phyloP scores from a whole-genome alignment of 2,888 invertebrate species.

The Lamproptera curius region DNA sequence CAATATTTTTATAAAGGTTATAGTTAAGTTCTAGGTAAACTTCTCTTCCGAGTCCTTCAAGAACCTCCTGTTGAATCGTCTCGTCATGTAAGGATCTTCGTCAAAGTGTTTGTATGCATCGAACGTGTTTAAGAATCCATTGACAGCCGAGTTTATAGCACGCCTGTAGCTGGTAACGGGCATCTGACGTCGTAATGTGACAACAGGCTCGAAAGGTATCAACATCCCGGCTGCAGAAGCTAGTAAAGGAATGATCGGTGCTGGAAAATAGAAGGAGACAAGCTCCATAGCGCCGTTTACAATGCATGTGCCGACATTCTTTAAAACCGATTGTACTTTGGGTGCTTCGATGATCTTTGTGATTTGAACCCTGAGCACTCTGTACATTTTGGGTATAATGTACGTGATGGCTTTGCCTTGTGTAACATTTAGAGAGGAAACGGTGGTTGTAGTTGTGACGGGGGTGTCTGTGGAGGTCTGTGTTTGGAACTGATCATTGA shows the following conservation, averaged over 20 bases:
- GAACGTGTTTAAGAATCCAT: slow-evolving; percentile 56
- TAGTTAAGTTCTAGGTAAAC: not conserved
- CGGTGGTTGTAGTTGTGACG: slow-evolving; percentile 14
- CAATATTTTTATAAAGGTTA: no score
- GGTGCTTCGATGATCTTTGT: slow-evolving; percentile 38
- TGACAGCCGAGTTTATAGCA: slow-evolving; percentile 56
- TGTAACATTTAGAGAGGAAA: not conserved
- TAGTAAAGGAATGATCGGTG: slow-evolving; percentile 60
- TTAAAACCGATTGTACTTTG: slow-evolving; percentile 49
- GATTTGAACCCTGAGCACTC: slow-evolving; percentile 38
- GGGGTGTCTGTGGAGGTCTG: slow-evolving; percentile 10
- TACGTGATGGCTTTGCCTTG: slow-evolving; percentile 6
- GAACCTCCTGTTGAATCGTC: slow-evolving; percentile 58
- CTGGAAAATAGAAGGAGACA: slow-evolving; percentile 54
- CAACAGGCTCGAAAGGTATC: slow-evolving; percentile 66
- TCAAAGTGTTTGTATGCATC: slow-evolving; percentile 51
- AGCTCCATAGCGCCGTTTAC: slow-evolving; percentile 67
- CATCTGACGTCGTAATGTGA: slow-evolving; percentile 54
- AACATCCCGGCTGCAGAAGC: slow-evolving; percentile 61
- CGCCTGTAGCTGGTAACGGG: slow-evolving; percentile 63
- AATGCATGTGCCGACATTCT: slow-evolving; percentile 58
- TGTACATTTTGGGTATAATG: slow-evolving; percentile 35
- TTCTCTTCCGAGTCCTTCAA: slow-evolving; percentile 33
- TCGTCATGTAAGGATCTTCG: slow-evolving; percentile 62
- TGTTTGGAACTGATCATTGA: slow-evolving; percentile 43